phyloP scores from a whole-genome alignment of 2,888 invertebrate genomes.

The Phymatocera aterrima region DNA sequence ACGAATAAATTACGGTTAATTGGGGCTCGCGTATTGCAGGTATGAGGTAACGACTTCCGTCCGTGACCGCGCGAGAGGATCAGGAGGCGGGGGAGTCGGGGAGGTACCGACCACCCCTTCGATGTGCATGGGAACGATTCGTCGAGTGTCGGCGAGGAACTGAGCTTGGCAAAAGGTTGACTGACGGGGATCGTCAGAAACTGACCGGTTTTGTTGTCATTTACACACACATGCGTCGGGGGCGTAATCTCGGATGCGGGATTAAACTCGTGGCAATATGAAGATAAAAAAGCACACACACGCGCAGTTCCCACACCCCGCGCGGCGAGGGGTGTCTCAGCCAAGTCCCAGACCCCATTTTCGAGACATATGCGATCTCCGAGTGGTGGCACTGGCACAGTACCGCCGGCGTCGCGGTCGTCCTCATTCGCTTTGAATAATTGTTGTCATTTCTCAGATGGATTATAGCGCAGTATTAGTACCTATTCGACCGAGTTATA shows the following conservation, averaged over 20 bases:
- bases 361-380: constrained; percentile 61
- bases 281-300: too few species aligned
- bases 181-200: constrained; percentile 35
- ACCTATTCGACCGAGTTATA: constrained; percentile 50
- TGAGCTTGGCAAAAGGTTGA: constrained; percentile 9
- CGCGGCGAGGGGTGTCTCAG: constrained; percentile 53
- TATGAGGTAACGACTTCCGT: constrained; percentile 40
- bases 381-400: constrained; percentile 9
- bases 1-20: constrained; percentile 45
- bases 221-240: constrained; percentile 49
- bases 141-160: neutral
- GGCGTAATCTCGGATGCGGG: constrained; percentile 55
- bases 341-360: constrained; percentile 56
- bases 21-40: constrained; percentile 33
- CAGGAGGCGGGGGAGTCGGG: neutral
- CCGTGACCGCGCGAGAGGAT: neutral
- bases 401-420: too few species aligned
- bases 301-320: constrained; percentile 56
- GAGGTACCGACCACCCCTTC: neutral
- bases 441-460: constrained; percentile 69
- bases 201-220: too few species aligned
- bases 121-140: neutral
- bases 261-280: constrained; percentile 57
- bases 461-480: too few species aligned
- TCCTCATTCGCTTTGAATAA: constrained; percentile 57